Percentiles rank a stretch among this genome's conserved stretches.
Conservation (phyloP, 2,113 vertebrate genomes). For the Periophthalmus modestus region DNA sequence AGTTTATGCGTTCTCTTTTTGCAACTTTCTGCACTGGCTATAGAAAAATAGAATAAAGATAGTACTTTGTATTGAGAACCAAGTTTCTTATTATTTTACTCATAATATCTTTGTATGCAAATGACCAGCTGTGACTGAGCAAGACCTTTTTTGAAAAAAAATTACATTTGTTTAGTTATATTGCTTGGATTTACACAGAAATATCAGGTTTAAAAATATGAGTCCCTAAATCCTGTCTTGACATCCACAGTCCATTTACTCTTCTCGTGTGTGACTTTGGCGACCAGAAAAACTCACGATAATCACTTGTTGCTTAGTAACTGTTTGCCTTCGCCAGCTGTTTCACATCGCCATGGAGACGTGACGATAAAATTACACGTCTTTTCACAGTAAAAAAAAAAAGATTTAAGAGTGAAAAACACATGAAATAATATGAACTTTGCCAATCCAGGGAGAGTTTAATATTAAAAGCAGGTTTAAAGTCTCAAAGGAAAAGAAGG, state of each 20-base stretch:
- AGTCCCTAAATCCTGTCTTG: not conserved
- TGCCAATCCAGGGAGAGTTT: not conserved
- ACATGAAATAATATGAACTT: slow-evolving; percentile 1
- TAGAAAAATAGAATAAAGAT: no score
- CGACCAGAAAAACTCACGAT: slow-evolving; percentile 21
- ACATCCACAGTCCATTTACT: not conserved
- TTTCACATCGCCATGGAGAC: slow-evolving; percentile 55
- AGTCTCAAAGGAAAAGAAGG: not conserved
- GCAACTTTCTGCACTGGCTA: no score
- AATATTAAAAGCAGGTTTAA: not conserved
- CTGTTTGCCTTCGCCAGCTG: slow-evolving; percentile 39
- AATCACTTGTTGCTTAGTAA: slow-evolving; percentile 59
- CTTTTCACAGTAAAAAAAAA: not conserved
- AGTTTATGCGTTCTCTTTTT: no score
- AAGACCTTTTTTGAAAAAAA: no score
- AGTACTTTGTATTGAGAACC: no score
- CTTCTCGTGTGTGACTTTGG: slow-evolving; percentile 1
- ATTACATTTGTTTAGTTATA: no score
- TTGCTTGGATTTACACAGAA: not conserved
- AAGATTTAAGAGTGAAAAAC: not conserved
- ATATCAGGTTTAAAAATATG: not conserved
- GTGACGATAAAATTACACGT: slow-evolving; percentile 25
- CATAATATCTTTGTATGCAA: no score
- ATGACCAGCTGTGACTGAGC: no score
- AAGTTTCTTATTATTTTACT: no score